Percentiles rank a stretch among this genome's conserved stretches.
Evolutionary conservation across 2,888 invertebrate genomes (phyloP).

Genomic region (Clunio marinus): DNA sequence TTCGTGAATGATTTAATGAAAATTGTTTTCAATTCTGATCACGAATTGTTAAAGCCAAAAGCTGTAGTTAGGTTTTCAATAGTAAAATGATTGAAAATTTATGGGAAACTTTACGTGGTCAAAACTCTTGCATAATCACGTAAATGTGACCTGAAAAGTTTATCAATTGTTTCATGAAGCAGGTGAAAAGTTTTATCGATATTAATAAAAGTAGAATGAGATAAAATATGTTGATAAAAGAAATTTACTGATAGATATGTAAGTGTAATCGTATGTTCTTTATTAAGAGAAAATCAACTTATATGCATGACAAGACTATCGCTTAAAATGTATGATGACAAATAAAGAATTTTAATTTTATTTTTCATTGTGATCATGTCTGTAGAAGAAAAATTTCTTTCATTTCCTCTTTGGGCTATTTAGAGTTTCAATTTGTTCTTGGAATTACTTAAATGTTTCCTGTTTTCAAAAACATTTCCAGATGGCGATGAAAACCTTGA

Average conservation of each 20-base stretch:
- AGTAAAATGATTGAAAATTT: neutral
- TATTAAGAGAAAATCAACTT: neutral
- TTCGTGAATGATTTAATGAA: neutral
- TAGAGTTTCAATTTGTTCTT: too few species aligned
- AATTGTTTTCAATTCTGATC: neutral
- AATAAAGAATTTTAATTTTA: neutral
- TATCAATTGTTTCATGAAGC: neutral
- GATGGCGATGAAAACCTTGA: too few species aligned
- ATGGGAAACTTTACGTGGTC: too few species aligned
- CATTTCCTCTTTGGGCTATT: too few species aligned
- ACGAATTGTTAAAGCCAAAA: neutral
- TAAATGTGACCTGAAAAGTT: neutral
- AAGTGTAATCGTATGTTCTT: neutral
- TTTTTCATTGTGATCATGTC: neutral
- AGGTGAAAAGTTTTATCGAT: neutral
- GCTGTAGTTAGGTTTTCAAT: conserved; percentile 3
- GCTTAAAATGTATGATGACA: neutral
- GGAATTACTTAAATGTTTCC: too few species aligned
- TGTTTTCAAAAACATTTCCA: too few species aligned
- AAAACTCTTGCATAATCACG: neutral
- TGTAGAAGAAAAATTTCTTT: neutral
- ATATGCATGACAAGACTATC: neutral
- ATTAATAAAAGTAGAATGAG: neutral
- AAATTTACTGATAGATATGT: neutral
- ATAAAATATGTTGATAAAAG: conserved; percentile 2